Base-by-base conservation (phyloP, 2,797 vertebrate species). In the Heterohyrax brucei region DNA sequence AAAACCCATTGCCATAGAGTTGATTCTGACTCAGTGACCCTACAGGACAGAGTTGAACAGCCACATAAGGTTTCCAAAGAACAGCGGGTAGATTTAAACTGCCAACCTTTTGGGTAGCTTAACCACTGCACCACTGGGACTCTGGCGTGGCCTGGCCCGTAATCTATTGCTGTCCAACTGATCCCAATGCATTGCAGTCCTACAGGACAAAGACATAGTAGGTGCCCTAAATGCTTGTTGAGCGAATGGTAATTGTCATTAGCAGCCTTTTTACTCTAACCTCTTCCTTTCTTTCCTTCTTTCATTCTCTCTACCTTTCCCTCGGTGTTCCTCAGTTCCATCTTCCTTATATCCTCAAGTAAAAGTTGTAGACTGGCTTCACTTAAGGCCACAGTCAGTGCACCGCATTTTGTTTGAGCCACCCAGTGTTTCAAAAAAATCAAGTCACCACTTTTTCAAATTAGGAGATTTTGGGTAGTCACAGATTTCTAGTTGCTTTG, bases 391-490 rank as follows among this genome's bases (percentile, higher is more conserved):
- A 86, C 79, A 56, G 3, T 24, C 50, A 39, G 28, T 22, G 44
- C 22, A 21, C 33, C 26, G 46, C 19, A 30, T 44, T 18, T 77
- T 18, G 7, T 83, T 26, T 5, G 28, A n/a, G 19, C 28, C 30
- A 3, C 4, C 19, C 19, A 10, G 16, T 59, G 28, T 59, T 66
- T 80, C 12, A 79, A 89, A 53, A 66, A 61, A 61, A 33, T 19
- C 39, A 33, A 62, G 79, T 59, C 80, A 78, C 39, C 39, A 61
- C 68, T 87, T 94, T 84, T 91, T 59, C 7, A 59, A 83, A 87
- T 30, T 5, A 12, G 56, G 46, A 61, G 39, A 68, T 46, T 73
- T 91, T 39, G 30, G 18, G 21, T 14, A 82, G 22, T 61, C 73
- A 48, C 0, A 28, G 39, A 59, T 64, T 48, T 64, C 75, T 44